phyloP scores from a whole-genome alignment of 1,140 invertebrate genomes.

The Drosophila dunni region DNA sequence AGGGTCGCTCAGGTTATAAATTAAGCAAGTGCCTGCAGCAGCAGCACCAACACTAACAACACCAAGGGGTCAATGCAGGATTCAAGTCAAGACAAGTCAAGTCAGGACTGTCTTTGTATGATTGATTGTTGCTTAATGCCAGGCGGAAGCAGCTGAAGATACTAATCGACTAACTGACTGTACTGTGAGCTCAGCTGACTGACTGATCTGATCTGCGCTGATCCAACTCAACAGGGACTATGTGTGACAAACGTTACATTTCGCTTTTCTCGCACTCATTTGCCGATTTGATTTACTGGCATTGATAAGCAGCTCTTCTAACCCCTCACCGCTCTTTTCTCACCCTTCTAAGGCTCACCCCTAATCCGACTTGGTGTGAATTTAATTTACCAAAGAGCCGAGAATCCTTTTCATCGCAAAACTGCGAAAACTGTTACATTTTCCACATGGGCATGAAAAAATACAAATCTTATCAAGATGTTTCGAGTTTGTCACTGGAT shows the following conservation, averaged over 20 bases:
- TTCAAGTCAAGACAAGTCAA: constrained; percentile 27
- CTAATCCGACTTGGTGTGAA: constrained; percentile 77
- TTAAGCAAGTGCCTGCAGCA: constrained; percentile 76
- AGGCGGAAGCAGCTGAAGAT: constrained; percentile 76
- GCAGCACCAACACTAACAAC: constrained; percentile 21
- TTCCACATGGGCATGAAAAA: background rate
- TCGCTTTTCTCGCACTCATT: constrained; percentile 57
- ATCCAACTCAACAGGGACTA: constrained; percentile 35
- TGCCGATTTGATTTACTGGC: constrained; percentile 72
- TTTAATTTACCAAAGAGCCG: constrained; percentile 81
- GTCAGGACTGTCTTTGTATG: constrained; percentile 48
- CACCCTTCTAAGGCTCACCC: constrained; percentile 47
- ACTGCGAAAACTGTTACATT: constrained; percentile 51
- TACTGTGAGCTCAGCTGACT: background rate
- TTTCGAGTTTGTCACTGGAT: constrained; percentile 29
- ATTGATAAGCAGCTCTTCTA: constrained; percentile 50
- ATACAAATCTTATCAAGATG: constrained; percentile 64
- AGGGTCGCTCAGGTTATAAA: constrained; percentile 76
- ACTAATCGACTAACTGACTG: constrained; percentile 40
- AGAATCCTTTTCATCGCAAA: constrained; percentile 63
- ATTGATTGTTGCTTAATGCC: constrained; percentile 76
- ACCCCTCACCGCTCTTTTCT: constrained; percentile 19
- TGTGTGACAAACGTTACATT: constrained; percentile 63
- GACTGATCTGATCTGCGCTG: constrained; percentile 6
- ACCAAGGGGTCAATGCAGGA: constrained; percentile 60